Base-by-base conservation (phyloP, 2,888 invertebrate genomes). In the Eledona agricola region DNA sequence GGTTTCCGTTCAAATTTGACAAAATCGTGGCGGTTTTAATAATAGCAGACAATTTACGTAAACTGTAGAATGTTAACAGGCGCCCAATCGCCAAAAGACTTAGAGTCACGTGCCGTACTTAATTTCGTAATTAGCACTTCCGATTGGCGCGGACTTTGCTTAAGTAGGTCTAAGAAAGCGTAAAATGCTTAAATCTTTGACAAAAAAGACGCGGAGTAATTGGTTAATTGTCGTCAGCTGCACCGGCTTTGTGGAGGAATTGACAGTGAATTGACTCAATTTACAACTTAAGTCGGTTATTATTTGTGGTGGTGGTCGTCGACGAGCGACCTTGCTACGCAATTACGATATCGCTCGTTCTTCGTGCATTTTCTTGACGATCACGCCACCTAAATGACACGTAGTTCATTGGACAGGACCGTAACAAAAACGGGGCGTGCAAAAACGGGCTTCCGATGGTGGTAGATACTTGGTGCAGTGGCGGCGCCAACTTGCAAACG, bases 351-450 rank as follows among this genome's bases (percentile, higher is more conserved):
- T 11, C 7, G 29, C n/a, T 4, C 13, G 29, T 13, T 13, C 12
- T 4, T 13, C 29, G 7, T 26, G 19, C 20, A 12, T 42, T 29
- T 42, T 42, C 42, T 31, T 31, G 12, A 4, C 32, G 45, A 45
- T 45, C 45, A 45, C 45, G 45, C 45, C 45, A 45, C 45, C 17
- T 19, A 29, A 29, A 42, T 42, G 29, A 29, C 31, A 42, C 42
- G 42, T 11, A 42, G 42, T 42, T 42, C 29, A 29, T 11, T 13
- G 42, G 20, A 31, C 42, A 42, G 42, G 42, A 7, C 42, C 42
- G 42, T 28, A 42, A 2, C 15, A 28, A 26, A 28, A 40, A 25
- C 34, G 13, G n/a, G 19, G 7, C 34, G 10, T 2, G 11, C 4
- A 20, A 35, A 35, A 35, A 34, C 5, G 7, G 7, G 7, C n/a